phyloP scores from a whole-genome alignment of 2,113 vertebrate genomes.

The Pitta sordida region DNA sequence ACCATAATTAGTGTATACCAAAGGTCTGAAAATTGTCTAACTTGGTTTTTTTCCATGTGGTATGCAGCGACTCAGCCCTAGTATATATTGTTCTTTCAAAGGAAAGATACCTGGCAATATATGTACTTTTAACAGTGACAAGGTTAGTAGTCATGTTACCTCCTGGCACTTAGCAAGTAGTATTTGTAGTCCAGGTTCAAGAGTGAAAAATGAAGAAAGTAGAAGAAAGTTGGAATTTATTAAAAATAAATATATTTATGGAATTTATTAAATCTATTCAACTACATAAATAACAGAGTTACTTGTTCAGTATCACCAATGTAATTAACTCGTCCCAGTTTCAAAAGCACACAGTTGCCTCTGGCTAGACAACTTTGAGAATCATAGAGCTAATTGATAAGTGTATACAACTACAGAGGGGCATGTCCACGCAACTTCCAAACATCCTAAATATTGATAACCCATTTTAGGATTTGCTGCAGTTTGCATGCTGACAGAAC shows the following conservation, averaged over 20 bases:
- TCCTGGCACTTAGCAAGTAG: not conserved
- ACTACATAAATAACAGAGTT: not conserved
- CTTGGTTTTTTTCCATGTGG: not conserved
- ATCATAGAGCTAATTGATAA: not conserved
- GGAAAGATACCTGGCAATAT: not conserved
- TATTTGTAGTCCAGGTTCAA: not conserved
- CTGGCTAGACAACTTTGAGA: not conserved
- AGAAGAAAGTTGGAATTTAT: not conserved
- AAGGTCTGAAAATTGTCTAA: conserved; percentile 23
- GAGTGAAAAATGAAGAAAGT: not conserved
- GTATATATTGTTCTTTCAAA: not conserved
- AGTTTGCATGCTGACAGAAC: not conserved
- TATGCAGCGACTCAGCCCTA: not conserved
- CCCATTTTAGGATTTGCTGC: not conserved
- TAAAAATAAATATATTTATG: too few species aligned
- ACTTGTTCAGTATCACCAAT: not conserved
- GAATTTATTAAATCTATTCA: not conserved
- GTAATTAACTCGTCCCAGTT: not conserved
- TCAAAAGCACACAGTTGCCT: not conserved
- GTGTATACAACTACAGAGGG: not conserved
- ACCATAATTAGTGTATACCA: conserved; percentile 26
- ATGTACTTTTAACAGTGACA: not conserved
- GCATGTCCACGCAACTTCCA: accelerated
- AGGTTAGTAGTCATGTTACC: not conserved
- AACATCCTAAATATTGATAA: not conserved